These are phyloP conservation scores for Zaprionus lineosus DNA, from an alignment of 2,888 invertebrate species.

Conservation along the genomic window DNA sequence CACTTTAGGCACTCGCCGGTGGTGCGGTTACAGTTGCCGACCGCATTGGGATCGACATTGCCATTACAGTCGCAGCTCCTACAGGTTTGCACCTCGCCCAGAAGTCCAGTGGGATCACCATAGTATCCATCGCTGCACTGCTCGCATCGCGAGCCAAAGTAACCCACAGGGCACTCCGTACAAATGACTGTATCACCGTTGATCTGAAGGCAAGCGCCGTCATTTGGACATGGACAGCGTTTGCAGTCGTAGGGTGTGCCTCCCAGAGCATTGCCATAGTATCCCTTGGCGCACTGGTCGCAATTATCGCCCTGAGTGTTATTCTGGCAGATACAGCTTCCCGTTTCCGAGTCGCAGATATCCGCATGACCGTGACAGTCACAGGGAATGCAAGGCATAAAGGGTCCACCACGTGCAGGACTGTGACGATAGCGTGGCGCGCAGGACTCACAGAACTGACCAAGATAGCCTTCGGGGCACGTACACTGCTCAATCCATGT, in stretches of 20 bases:
- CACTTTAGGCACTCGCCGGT: constrained; percentile 98
- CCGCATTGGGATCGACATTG: constrained; percentile 96
- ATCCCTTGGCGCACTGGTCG: constrained; percentile 96
- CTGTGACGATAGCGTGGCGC: constrained; percentile 97
- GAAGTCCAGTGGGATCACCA: constrained; percentile 92
- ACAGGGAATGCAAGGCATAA: constrained; percentile 96
- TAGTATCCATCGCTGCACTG: constrained; percentile 97
- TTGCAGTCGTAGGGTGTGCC: constrained; percentile 94
- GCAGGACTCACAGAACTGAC: constrained; percentile 99
- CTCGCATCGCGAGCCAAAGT: constrained; percentile 94
- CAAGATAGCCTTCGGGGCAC: constrained; percentile 93
- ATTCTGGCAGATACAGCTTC: constrained; percentile 97
- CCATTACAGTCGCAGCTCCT: constrained; percentile 95
- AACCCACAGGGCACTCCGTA: constrained; percentile 96
- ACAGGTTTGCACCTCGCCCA: constrained; percentile 88
- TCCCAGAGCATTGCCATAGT: constrained; percentile 95
- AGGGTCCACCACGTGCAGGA: constrained; percentile 95
- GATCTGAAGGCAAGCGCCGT: constrained; percentile 95
- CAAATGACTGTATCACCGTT: constrained; percentile 94
- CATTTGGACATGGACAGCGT: constrained; percentile 96
- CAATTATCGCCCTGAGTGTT: constrained; percentile 98
- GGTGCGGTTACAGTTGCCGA: constrained; percentile 98
- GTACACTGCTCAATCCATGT: constrained; percentile 97
- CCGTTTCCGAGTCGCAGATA: constrained; percentile 97
- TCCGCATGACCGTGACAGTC: constrained; percentile 98